Base-by-base conservation (phyloP, 2,888 invertebrate genomes). In the Apotomis betuletana region DNA sequence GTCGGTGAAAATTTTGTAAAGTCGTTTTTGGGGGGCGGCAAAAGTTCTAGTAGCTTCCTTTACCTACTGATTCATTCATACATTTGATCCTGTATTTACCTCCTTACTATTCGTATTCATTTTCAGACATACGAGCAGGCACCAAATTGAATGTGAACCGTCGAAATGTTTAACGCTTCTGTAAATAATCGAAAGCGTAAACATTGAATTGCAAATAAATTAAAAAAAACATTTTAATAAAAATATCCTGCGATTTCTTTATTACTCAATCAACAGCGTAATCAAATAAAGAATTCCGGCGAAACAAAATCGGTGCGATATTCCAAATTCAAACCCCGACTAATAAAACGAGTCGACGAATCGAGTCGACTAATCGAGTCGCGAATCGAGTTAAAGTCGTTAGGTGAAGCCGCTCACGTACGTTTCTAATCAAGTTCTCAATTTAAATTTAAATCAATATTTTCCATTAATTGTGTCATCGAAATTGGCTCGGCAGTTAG, bases 381-480 rank as follows among this genome's bases (percentile, higher is more conserved):
- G 49, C 10, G 57, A 57, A 70, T 65, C 54, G 46, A 61, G 52
- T 61, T 57, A 49, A 55, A 13, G 27, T 46, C 64, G 70, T 64
- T 70, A 60, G 15, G 27, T n/a, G 64, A 70, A 67, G 41, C 71
- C 55, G 67, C 41, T 61, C 67, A 71, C 65, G 70, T 73, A 65
- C 70, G 73, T 57, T 73, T 62, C 70, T 70, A 73, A 73, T 70
- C 73, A 70, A 58, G 65, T 61, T 69, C 73, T 61, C 61, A 65
- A 73, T 73, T 73, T 65, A 62, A 73, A 69, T 65, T 69, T 36
- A 69, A 73, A 69, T 70, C 69, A 70, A 70, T 69, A 73, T 60
- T 69, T 69, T 61, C 67, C 55, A 62, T 71, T 67, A 71, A 60
- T 51, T 52, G 41, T 67, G 67, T 52, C 70, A 12, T 60, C 15